Base-by-base conservation (phyloP, 2,113 vertebrate species). In the Pipra filicauda region DNA sequence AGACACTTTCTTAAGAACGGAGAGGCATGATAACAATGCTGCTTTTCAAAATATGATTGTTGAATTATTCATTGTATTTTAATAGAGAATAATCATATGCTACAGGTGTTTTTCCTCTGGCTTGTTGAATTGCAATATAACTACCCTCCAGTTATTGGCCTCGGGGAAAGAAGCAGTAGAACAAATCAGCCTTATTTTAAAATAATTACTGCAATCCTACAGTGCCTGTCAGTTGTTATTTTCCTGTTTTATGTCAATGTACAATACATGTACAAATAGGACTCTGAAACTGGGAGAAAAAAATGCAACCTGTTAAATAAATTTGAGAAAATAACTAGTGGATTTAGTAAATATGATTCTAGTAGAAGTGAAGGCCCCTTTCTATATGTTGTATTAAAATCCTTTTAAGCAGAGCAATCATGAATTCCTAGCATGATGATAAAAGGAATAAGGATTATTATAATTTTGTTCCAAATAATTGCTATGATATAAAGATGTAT, bases 41-140 rank as follows among this genome's bases (percentile, higher is more conserved):
- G 93, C 81, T 89, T 94, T 70, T 15, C 31, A 93, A 93, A 93
- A 86, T 92, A 94, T 76, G 85, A 82, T 71, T n/a, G 41, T 67
- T 98, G 97, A 97, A 98, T 98, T 98, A 98, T 98, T 98, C 95
- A 98, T 97, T 93, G 58, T 79, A 93, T 97, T 94, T 95, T 96
- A 98, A 97, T 91, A 96, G 87, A 43, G n/a, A 95, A 86, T 96
- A 95, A 97, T 96, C 81, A 78, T 35, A 93, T 73, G 87, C 96
- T 97, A 98, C 98, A 98, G 96, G 97, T 98, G 65, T 95, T 94
- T 95, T 89, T 97, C 89, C 95, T 97, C 90, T 92, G 91, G 96
- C 94, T 96, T 95, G 85, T 93, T 93, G 94, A 93, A 94, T 85
- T 95, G 94, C 73, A 91, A 82, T 92, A 81, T 95, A 97, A 95